These are phyloP conservation scores for Temnothorax nylanderi DNA, from an alignment of 1,140 invertebrate species.

Conservation along the genomic window DNA sequence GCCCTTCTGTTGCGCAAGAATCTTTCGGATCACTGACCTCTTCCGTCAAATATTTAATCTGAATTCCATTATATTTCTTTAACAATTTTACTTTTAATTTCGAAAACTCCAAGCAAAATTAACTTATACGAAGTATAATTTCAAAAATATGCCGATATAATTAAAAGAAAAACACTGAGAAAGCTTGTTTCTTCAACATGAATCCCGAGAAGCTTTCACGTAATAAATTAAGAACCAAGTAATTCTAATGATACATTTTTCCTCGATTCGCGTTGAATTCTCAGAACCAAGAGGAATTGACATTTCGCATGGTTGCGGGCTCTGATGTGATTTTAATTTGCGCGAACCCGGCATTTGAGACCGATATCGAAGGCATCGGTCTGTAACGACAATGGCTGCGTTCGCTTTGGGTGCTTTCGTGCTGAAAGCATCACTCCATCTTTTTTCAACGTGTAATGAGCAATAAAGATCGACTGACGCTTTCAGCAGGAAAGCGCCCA, in stretches of 20 bases:
- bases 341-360: not conserved
- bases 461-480: too few relatives aligned
- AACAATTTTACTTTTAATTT: not conserved
- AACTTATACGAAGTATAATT: not conserved
- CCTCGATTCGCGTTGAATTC: not conserved
- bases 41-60: not conserved
- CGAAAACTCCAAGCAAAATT: not conserved
- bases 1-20: not conserved
- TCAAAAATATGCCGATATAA: not conserved
- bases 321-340: conserved; percentile 19
- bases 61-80: not conserved
- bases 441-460: too few relatives aligned
- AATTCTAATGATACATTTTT: not conserved
- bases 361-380: not conserved
- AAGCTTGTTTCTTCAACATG: not conserved
- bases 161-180: not conserved
- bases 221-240: not conserved
- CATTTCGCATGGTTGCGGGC: not conserved
- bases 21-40: not conserved
- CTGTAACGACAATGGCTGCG: not conserved
- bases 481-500: too few relatives aligned
- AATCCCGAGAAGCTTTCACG: not conserved
- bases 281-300: not conserved
- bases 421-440: too few relatives aligned
- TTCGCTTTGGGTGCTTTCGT: too few relatives aligned